Base-by-base conservation (phyloP, 2,888 invertebrate genomes). In the Pyrocoelia pectoralis region DNA sequence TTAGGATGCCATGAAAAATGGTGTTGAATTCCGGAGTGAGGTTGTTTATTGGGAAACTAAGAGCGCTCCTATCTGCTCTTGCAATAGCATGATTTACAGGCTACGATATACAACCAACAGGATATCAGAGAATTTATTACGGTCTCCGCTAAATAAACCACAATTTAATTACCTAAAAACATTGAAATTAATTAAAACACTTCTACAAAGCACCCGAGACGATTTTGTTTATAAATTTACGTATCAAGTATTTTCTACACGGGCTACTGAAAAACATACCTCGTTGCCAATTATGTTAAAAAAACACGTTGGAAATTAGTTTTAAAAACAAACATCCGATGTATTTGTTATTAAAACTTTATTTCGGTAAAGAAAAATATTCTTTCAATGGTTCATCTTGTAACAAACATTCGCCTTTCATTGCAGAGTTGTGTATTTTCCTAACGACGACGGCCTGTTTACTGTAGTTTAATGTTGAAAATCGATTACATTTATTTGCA, bases 51-150 rank as follows among this genome's bases (percentile, higher is more conserved):
- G 77, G 77, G 69, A 69, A 72, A 74, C 77, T 76, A 78, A 77
- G 77, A 77, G 78, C 76, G 72, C 67, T 72, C 72, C 77, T 78
- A 78, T 79, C 77, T 78, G 72, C 74, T 75, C 76, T 71, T 76
- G 79, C 77, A 77, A 79, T 79, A 75, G 70, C 72, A 79, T 79
- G 79, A 79, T 79, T 79, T 79, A 79, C 73, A 72, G 72, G 2
- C 66, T 33, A 55, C 75, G 79, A 77, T 77, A 77, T 74, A 77
- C 76, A 73, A 74, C 72, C 73, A 70, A 55, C 72, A 73, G 73
- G 74, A 75, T 74, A 72, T 72, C 73, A 68, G 67, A 67, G 64
- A 71, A 76, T 76, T 76, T 76, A 75, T 76, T 72, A 72, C 71
- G 69, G 68, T 69, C 68, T 69, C 66, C 61, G 71, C 70, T 73